phyloP scores from a whole-genome alignment of 2,797 vertebrate species.

The Ibycter americanus region DNA sequence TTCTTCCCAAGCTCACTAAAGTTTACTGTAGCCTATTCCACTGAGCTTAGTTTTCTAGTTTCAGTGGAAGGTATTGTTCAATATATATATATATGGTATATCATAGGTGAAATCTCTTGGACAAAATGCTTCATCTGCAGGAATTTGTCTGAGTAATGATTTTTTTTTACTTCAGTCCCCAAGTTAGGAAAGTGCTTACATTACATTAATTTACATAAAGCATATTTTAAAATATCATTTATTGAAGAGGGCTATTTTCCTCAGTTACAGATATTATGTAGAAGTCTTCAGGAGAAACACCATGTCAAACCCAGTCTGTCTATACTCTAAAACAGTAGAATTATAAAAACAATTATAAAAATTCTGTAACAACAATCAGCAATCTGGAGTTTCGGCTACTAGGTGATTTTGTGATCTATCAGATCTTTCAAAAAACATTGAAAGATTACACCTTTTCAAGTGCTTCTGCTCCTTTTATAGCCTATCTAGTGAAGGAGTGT shows the following conservation, averaged over 20 bases:
- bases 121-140: neutral
- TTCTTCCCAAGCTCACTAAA: neutral
- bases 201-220: neutral
- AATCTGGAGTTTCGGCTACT: neutral
- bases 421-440: constrained; percentile 57
- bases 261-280: neutral
- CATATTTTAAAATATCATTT: neutral
- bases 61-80: neutral
- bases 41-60: neutral
- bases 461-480: constrained; percentile 61
- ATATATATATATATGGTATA: neutral
- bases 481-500: constrained; percentile 30
- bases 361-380: neutral
- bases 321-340: neutral
- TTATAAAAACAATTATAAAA: neutral
- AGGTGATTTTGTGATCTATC: neutral
- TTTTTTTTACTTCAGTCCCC: neutral
- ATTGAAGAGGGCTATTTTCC: neutral
- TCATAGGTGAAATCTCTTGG: neutral
- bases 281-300: neutral
- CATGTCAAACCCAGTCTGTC: neutral
- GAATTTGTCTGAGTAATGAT: neutral
- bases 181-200: neutral
- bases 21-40: neutral
- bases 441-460: constrained; percentile 35